These are phyloP conservation scores for Macrosiphum euphorbiae DNA, from an alignment of 2,888 invertebrate species.

Conservation along the genomic window DNA sequence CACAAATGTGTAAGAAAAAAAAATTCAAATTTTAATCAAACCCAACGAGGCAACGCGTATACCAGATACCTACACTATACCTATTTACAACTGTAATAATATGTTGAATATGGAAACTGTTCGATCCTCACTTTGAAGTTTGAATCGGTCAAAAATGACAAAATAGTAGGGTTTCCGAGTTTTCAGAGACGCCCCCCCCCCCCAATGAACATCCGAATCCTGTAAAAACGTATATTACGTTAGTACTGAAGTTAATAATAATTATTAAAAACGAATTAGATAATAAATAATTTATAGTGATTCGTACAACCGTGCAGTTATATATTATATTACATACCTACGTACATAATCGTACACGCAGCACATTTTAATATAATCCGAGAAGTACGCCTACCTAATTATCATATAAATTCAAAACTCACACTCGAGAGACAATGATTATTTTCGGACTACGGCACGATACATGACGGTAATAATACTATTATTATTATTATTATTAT, in stretches of 20 bases:
- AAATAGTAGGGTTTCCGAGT: background rate
- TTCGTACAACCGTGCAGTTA: background rate
- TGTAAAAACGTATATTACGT: background rate
- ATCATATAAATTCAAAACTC: slow-evolving; percentile 13
- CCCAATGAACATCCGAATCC: background rate
- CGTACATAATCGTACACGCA: background rate
- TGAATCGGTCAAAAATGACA: background rate
- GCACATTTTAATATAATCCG: background rate
- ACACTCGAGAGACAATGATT: background rate
- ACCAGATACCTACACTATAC: background rate
- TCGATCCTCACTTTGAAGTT: background rate
- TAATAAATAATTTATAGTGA: slow-evolving; percentile 9
- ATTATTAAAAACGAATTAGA: background rate
- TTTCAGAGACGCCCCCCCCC: background rate
- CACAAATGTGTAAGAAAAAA: no score
- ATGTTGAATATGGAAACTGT: background rate
- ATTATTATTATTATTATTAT: background rate
- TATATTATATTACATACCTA: background rate
- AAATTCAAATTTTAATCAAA: no score
- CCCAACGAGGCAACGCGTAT: accelerated
- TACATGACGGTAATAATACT: background rate
- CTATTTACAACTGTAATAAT: background rate
- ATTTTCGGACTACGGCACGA: background rate
- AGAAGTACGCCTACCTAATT: slow-evolving; percentile 9
- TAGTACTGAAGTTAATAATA: background rate